Evolutionary conservation across 37 sponge, comb jelly and placozoan genomes (phyloP), one percentile per base, ranked within the genome.

Genomic region (Diacarnus erythraeanus): DNA sequence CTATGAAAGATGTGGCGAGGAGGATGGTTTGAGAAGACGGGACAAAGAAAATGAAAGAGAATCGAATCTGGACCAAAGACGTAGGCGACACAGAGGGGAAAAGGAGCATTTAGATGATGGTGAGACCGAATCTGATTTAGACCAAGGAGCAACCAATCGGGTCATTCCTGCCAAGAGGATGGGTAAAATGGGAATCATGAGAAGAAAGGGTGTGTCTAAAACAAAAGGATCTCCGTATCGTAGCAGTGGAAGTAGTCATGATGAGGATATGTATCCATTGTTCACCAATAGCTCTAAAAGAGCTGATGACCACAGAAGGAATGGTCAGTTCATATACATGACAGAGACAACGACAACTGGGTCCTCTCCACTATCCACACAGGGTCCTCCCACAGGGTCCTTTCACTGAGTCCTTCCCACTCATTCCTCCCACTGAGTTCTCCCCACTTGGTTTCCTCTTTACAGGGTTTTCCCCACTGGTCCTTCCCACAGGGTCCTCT

Each of bases 191-290:
- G 71, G 42, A 1, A 71, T 71, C 42, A 23, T 71, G 41, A 71
- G 71, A 15, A 30, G 71, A 26, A 42, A 15, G 23, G 71, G 71
- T 1, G 71, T 71, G 20, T 71, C 71, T n/a, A 71, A 71, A 42
- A 71, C 1, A 3, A 71, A 71, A 40, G 71, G 71, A 35, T 39
- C 41, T 1, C 41, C 41, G 25, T 71, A 42, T 40, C 42, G 42
- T 22, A 6, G 42, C 35, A 71, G 71, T 36, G 34, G 66, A 15
- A 65, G 66, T 30, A 18, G 34, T 65, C 34, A 65, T 6, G 66
- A 65, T 17, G 66, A 65, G 3, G 31, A 31, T 10, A 30, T 5
- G 31, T 12, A 5, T 3, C 66, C 34, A 17, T 3, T 30, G 2
- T 3, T 65, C 10, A 65, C 2, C 34, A 18, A 65, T 1, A 18